Conservation (phyloP, 2,888 invertebrate species). For the Biston stratarius region DNA sequence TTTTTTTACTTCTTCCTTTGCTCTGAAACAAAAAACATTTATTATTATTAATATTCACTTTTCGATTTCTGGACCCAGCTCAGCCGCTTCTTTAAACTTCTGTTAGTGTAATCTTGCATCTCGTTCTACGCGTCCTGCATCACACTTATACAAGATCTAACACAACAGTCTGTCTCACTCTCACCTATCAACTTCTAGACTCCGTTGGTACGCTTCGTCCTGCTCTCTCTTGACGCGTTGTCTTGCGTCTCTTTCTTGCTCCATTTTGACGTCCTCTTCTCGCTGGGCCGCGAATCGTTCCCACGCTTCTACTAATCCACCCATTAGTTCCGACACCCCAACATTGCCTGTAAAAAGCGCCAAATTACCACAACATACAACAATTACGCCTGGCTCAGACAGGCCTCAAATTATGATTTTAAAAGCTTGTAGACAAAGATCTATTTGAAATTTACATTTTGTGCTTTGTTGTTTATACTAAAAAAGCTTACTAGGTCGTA, state of each 20-base stretch:
- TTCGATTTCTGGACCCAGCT: no score
- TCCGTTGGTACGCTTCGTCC: conserved; percentile 96
- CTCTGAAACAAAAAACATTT: conserved; percentile 78
- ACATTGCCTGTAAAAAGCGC: conserved; percentile 88
- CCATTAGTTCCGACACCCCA: conserved; percentile 95
- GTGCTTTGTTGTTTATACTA: no score
- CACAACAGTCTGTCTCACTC: not conserved
- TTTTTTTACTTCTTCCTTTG: conserved; percentile 94
- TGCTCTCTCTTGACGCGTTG: conserved; percentile 97
- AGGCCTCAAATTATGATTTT: no score
- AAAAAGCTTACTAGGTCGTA: no score
- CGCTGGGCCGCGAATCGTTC: conserved; percentile 94
- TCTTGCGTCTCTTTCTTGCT: conserved; percentile 95
- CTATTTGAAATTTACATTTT: no score
- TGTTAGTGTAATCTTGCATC: not conserved
- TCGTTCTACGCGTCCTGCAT: not conserved
- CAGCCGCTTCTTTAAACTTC: no score
- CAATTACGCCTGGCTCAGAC: no score
- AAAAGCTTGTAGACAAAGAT: not conserved
- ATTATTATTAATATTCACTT: no score
- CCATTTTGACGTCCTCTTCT: conserved; percentile 92
- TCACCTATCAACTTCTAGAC: conserved; percentile 93
- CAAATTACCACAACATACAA: no score
- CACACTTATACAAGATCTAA: not conserved
- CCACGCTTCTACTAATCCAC: conserved; percentile 94